Conservation (phyloP, 2,888 invertebrate genomes). For the Acanthacorydalis orientalis region DNA sequence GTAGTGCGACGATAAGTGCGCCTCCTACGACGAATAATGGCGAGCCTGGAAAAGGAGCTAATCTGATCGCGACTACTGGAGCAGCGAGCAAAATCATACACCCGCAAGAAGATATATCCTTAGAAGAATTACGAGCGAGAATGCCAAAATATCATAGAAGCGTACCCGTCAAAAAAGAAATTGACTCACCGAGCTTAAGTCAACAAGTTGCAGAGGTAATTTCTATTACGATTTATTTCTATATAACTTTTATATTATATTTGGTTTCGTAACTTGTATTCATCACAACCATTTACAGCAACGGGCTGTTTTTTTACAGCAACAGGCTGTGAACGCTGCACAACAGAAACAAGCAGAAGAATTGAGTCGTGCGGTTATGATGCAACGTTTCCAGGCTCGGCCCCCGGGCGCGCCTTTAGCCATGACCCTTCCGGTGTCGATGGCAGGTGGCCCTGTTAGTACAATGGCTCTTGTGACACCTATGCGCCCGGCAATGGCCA, state of each 20-base stretch:
- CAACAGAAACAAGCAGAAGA: constrained; percentile 25
- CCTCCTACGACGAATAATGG: constrained; percentile 40
- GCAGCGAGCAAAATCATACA: constrained; percentile 82
- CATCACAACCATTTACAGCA: no score
- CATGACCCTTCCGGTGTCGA: constrained; percentile 29
- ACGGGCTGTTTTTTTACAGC: constrained; percentile 10
- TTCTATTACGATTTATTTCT: no score
- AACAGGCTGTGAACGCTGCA: constrained; percentile 27
- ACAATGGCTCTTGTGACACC: constrained; percentile 34
- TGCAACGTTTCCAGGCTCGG: constrained; percentile 29
- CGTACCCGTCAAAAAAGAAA: constrained; percentile 19
- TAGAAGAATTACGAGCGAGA: constrained; percentile 68
- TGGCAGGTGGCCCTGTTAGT: constrained; percentile 28
- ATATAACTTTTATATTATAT: no score
- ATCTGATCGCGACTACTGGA: constrained; percentile 58
- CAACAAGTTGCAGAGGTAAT: constrained; percentile 10
- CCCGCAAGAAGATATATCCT: constrained; percentile 81
- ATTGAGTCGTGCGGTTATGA: constrained; percentile 23
- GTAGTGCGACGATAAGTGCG: constrained; percentile 61
- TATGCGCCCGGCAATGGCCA: constrained; percentile 31
- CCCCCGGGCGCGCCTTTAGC: constrained; percentile 26
- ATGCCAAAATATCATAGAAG: constrained; percentile 46
- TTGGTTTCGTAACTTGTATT: no score
- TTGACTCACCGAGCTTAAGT: constrained; percentile 17
- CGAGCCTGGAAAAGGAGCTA: constrained; percentile 21